These are phyloP conservation scores for Trogon surrucura DNA, from an alignment of 2,113 vertebrate genomes.

Conservation along the genomic window DNA sequence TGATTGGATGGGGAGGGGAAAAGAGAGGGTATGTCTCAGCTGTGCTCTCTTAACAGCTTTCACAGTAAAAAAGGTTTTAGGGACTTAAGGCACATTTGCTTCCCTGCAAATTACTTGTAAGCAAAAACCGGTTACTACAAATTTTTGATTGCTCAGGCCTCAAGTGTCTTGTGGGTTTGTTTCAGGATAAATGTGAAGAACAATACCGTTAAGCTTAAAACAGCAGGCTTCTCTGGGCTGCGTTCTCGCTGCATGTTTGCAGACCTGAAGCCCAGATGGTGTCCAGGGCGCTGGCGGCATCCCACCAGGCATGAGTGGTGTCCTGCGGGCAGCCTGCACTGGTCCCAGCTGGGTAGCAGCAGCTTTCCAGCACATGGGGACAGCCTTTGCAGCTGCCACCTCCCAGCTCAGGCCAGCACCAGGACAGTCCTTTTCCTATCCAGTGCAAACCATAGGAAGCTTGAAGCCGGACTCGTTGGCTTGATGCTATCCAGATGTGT, in stretches of 20 bases:
- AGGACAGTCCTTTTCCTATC: not conserved
- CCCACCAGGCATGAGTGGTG: fast-evolving
- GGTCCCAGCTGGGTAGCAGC: not conserved
- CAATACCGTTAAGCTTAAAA: not conserved
- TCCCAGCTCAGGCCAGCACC: fast-evolving
- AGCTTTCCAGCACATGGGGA: not conserved
- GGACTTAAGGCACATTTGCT: not conserved
- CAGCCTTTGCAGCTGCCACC: not conserved
- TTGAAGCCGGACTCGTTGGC: not conserved
- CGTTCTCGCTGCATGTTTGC: not conserved
- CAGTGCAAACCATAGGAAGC: fast-evolving
- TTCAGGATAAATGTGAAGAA: not conserved
- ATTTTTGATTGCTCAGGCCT: not conserved
- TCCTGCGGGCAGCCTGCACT: not conserved
- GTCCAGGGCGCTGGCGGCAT: fast-evolving
- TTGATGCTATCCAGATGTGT: not conserved
- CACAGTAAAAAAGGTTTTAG: not conserved
- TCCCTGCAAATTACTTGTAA: not conserved
- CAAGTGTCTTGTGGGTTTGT: not conserved
- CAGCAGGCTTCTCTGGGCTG: not conserved
- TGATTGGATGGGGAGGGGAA: not conserved
- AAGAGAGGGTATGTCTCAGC: not conserved
- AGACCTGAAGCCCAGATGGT: not conserved
- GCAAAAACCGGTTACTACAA: not conserved
- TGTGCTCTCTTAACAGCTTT: not conserved